A percentile compares a stretch with the other conserved stretches of the same genome.
Evolutionary conservation across 2,113 vertebrate species (phyloP).

Genomic region (Saccopteryx bilineata): DNA sequence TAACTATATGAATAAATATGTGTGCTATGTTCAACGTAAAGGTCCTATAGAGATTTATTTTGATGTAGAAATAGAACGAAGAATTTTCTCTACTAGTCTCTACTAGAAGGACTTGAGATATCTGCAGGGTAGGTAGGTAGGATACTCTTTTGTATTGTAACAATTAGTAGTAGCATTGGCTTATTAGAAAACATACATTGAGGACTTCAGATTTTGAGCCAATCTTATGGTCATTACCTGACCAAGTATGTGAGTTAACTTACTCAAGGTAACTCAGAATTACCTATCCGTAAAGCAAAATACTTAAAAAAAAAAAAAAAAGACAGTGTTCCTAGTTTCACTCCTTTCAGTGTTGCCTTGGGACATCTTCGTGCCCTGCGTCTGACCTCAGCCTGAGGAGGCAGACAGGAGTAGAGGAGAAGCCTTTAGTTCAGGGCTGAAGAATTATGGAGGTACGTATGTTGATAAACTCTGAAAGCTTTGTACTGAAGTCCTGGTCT

Average conservation of each 20-base stretch:
- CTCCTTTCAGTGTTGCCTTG: neutral
- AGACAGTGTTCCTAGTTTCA: neutral
- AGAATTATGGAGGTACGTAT: neutral
- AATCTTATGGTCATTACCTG: neutral
- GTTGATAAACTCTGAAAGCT: neutral
- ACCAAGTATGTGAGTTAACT: neutral
- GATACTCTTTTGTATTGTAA: constrained; percentile 8
- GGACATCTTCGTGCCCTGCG: neutral
- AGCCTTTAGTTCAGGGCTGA: neutral
- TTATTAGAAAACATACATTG: neutral
- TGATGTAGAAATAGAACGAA: neutral
- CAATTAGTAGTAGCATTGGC: neutral
- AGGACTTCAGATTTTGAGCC: neutral
- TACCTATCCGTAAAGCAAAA: neutral
- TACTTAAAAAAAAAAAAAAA: neutral
- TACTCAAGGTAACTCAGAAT: neutral
- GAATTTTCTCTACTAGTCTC: neutral
- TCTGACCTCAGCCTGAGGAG: neutral
- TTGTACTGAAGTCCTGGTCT: neutral
- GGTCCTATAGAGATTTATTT: neutral
- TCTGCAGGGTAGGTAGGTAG: neutral
- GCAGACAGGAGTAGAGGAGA: neutral
- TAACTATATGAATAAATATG: neutral
- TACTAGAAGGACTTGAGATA: neutral
- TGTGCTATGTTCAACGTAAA: neutral